Base-by-base conservation (phyloP, 2,113 vertebrate species). In the Notarius quadriscutis region DNA sequence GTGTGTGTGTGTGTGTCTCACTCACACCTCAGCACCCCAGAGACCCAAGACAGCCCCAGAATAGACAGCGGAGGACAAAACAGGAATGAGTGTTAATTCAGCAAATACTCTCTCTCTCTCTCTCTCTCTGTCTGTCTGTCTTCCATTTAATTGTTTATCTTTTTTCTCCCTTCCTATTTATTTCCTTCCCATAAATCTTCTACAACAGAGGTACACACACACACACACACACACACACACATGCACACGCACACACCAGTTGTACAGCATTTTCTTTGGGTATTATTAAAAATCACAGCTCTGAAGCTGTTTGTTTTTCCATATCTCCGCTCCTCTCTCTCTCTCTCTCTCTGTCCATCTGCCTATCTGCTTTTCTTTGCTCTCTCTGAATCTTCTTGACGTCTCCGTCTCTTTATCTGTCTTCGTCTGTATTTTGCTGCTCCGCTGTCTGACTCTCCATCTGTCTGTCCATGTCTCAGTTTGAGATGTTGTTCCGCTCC, bases 221-320 rank as follows among this genome's bases (percentile, higher is more conserved):
- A 82, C 81, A 75, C 55, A 67, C 60, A 84, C 30, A 58, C 87
- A 79, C 69, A 50, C 58, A 67, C 14, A 79, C 63, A 60, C 51
- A 57, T 34, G 74, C 51, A n/a, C n/a, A n/a, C n/a, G n/a, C n/a
- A n/a, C n/a, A 74, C 30, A 74, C 14, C 11, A 30, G 58, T 67
- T 82, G 7, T 63, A 30, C 30, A 30, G 30, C 30, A 63, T 63
- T 63, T 63, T 63, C 22, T 22, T 63, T 63, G 41, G 41, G 41
- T 41, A 41, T 63, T 63, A 63, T 63, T 63, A 25, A 15, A 63
- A 63, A 25, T 9, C 27, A n/a, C 12, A 67, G 8, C 65, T 41
- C 41, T 41, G 41, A 41, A 60, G 9, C 72, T 50, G 72, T 25
- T 48, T 72, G 71, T 50, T 48, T 22, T 34, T 41, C 34, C 18